A percentile compares a stretch with the other conserved stretches of the same genome.
Evolutionary conservation across 23 tunicate genomes (phyloP).

Genomic region (Clavelina lepadiformis): DNA sequence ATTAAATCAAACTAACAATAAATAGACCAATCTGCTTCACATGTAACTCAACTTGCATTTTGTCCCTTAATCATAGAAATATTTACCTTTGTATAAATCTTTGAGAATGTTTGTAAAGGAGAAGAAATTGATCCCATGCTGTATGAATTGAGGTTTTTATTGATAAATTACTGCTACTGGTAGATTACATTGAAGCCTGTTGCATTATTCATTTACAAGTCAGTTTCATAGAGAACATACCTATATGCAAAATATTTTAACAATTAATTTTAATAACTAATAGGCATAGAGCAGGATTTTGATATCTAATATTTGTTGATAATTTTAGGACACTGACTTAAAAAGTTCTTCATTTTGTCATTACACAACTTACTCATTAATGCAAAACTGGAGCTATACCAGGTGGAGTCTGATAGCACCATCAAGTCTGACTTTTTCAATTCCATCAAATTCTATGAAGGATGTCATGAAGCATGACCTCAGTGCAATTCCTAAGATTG

Average conservation of each 20-base stretch:
- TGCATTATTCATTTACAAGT: no score
- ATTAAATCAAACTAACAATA: no score
- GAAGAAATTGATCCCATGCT: constrained; percentile 29
- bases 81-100: constrained; percentile 35
- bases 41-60: no score
- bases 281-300: neutral
- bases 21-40: no score
- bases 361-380: constrained; percentile 68
- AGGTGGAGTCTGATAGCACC: constrained; percentile 1
- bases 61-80: no score
- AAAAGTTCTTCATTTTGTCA: constrained; percentile 47
- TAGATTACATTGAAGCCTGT: no score
- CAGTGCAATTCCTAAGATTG: constrained; percentile 28
- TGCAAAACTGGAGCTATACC: constrained; percentile 62
- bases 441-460: no score
- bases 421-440: no score
- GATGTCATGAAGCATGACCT: no score
- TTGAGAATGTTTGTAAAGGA: constrained; percentile 50
- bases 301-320: neutral
- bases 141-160: constrained; percentile 22
- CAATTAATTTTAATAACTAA: neutral
- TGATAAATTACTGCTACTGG: neutral
- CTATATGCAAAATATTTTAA: neutral
- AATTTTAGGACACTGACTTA: constrained; percentile 18
- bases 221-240: no score